Conservation (phyloP, 92 coral and sea anemone species). For the Heliopora coerulea region DNA sequence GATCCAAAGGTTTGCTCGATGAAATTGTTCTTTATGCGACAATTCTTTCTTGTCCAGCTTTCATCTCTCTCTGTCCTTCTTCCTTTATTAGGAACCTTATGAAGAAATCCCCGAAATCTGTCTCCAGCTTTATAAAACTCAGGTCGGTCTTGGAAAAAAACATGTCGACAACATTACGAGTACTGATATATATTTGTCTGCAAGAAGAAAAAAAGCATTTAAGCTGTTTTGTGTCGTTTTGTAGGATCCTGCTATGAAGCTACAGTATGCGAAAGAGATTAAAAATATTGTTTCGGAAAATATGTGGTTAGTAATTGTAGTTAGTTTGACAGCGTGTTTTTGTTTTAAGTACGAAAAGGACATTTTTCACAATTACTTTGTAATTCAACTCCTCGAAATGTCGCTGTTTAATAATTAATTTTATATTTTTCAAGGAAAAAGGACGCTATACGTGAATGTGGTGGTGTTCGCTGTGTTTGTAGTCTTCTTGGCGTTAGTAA, state of each 20-base stretch:
- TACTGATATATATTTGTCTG: no score
- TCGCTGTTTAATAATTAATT: no score
- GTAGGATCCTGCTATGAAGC: conserved; percentile 71
- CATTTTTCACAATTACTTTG: no score
- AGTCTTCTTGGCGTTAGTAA: conserved; percentile 73
- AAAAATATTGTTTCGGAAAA: conserved; percentile 77
- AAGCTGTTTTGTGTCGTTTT: no score
- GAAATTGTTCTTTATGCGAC: neutral
- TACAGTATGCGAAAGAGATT: conserved; percentile 70
- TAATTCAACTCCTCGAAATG: no score
- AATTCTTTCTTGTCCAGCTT: neutral
- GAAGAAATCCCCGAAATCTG: conserved; percentile 83
- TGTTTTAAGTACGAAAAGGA: no score
- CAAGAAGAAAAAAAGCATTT: no score
- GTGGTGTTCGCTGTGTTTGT: conserved; percentile 79
- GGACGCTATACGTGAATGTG: conserved; percentile 85
- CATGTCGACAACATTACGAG: no score
- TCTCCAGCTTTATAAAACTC: conserved; percentile 64
- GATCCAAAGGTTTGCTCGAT: conserved; percentile 26
- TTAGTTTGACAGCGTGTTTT: no score
- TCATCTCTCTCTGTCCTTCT: neutral
- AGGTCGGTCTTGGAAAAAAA: conserved; percentile 49
- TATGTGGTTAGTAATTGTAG: conserved; percentile 45
- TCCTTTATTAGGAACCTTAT: conserved; percentile 51
- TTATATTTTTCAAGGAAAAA: conserved; percentile 56